A percentile compares a stretch with the other conserved stretches of the same genome.
Conservation (phyloP, 2,888 invertebrate genomes). For the Caenorhabditis zanzibari region DNA sequence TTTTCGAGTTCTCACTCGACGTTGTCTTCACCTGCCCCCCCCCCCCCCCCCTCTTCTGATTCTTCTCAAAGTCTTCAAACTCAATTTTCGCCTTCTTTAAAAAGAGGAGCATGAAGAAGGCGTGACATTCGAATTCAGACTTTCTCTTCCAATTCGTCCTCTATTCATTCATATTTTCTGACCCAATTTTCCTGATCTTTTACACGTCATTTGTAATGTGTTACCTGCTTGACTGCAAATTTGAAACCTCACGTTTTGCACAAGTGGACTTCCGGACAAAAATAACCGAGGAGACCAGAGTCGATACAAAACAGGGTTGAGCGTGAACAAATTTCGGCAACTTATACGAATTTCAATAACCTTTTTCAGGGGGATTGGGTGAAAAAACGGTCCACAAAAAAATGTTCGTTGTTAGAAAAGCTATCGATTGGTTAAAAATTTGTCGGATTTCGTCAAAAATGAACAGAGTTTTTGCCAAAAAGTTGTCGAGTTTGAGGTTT, state of each 20-base stretch:
- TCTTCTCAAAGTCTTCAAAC: conserved; percentile 30
- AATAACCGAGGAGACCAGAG: not conserved
- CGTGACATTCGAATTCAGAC: conserved; percentile 45
- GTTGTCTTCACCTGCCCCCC: conserved; percentile 38
- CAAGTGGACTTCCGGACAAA: not conserved
- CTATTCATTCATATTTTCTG: conserved; percentile 44
- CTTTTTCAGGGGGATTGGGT: too few relatives aligned
- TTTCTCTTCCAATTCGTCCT: not conserved
- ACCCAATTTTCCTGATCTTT: conserved; percentile 11
- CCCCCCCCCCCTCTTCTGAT: conserved; percentile 42
- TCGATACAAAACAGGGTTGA: too few relatives aligned
- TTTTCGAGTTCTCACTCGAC: conserved; percentile 17
- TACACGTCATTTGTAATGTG: conserved; percentile 10
- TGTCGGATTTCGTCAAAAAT: too few relatives aligned
- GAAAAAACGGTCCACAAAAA: too few relatives aligned
- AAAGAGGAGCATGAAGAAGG: conserved; percentile 30
- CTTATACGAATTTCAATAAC: too few relatives aligned
- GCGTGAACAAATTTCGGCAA: too few relatives aligned
- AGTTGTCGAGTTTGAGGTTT: too few relatives aligned
- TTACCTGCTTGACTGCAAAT: not conserved
- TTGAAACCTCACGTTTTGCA: not conserved
- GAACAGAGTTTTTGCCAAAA: too few relatives aligned
- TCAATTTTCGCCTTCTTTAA: conserved; percentile 52
- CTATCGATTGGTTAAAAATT: too few relatives aligned
- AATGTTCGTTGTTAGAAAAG: too few relatives aligned